Conservation (phyloP, 2,797 vertebrate genomes). For the Hypotaenidia philippensis region DNA sequence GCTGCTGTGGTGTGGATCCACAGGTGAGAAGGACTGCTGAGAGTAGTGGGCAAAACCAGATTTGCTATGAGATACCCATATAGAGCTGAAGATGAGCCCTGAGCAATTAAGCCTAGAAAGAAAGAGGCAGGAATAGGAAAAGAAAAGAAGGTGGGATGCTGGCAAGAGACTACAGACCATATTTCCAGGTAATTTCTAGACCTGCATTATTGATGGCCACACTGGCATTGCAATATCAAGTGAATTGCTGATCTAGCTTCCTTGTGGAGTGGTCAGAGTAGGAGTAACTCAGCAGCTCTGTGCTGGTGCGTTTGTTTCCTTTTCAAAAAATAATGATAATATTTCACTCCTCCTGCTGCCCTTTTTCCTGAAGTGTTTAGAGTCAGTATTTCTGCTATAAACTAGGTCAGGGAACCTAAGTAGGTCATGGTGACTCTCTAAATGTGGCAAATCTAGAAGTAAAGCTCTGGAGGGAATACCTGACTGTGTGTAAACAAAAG, state of each 20-base stretch:
- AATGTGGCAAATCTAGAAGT: conserved; percentile 55
- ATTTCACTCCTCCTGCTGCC: conserved; percentile 47
- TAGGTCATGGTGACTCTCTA: conserved; percentile 76
- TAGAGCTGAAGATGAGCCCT: background rate
- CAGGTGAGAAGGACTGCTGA: background rate
- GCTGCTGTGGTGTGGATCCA: background rate
- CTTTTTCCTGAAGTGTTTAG: conserved; percentile 61
- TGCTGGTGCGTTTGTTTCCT: conserved; percentile 45
- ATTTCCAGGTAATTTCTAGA: background rate
- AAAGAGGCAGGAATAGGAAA: background rate
- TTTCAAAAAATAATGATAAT: conserved; percentile 35
- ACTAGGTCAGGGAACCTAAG: conserved; percentile 80
- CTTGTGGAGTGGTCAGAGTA: background rate
- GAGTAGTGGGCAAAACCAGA: background rate
- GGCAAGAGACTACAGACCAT: background rate
- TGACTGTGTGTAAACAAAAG: conserved; percentile 37
- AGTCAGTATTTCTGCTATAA: conserved; percentile 72
- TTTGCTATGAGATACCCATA: background rate
- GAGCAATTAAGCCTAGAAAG: background rate
- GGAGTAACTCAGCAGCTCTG: background rate
- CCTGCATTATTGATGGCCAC: background rate
- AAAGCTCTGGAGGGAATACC: conserved; percentile 19
- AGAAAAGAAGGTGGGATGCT: background rate
- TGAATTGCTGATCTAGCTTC: background rate
- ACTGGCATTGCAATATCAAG: background rate